phyloP scores from a whole-genome alignment of 1,140 invertebrate species.

The Drosophila sechellia region DNA sequence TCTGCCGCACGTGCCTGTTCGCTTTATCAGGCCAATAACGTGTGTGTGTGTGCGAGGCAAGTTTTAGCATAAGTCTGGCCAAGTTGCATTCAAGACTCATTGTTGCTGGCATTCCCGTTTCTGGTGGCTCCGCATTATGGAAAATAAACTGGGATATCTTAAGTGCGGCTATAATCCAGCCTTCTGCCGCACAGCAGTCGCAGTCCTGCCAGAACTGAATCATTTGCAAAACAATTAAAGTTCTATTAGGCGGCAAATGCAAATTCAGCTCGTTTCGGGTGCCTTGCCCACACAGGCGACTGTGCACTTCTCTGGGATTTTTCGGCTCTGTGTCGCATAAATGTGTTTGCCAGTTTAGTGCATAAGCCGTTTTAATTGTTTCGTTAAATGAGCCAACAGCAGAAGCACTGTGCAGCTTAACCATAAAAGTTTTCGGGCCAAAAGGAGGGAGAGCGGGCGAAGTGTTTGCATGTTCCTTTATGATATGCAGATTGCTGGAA shows the following conservation, averaged over 20 bases:
- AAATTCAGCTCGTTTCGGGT: slow-evolving; percentile 50
- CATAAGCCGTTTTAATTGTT: slow-evolving; percentile 80
- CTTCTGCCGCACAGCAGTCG: background rate
- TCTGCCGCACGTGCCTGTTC: slow-evolving; percentile 56
- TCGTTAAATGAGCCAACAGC: slow-evolving; percentile 70
- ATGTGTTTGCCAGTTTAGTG: slow-evolving; percentile 61
- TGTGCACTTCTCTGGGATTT: slow-evolving; percentile 39
- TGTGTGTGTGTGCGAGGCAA: slow-evolving; percentile 52
- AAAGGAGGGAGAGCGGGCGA: slow-evolving; percentile 21
- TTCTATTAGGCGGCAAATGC: slow-evolving; percentile 80
- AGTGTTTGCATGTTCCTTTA: slow-evolving; percentile 56
- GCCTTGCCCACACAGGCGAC: slow-evolving; percentile 7
- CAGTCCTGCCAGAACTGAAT: slow-evolving; percentile 17
- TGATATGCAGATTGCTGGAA: slow-evolving; percentile 57
- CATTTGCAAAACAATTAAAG: slow-evolving; percentile 76
- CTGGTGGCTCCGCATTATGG: slow-evolving; percentile 39
- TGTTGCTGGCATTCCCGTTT: slow-evolving; percentile 29
- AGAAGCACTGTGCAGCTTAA: slow-evolving; percentile 23
- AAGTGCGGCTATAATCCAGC: slow-evolving; percentile 14
- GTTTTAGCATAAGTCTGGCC: slow-evolving; percentile 48
- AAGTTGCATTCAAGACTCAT: slow-evolving; percentile 41
- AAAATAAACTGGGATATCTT: slow-evolving; percentile 69
- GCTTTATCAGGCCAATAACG: slow-evolving; percentile 73
- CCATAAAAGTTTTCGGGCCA: slow-evolving; percentile 15
- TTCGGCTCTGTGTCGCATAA: slow-evolving; percentile 54